Evolutionary conservation across 2,888 invertebrate species (phyloP), one percentile per base, ranked within the genome.

Genomic region (Dasysyrphus albostriatus): DNA sequence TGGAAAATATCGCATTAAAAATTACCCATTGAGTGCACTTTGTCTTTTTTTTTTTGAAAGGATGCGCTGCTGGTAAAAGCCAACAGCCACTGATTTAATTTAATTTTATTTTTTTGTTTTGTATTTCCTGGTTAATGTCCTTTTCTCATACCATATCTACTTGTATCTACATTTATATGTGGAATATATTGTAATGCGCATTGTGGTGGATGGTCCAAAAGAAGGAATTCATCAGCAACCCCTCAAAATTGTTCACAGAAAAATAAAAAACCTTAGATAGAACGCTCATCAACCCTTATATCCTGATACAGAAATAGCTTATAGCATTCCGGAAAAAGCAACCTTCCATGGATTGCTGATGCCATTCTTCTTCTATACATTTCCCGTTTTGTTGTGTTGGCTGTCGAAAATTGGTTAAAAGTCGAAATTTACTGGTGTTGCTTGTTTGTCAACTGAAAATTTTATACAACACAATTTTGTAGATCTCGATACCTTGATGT

Each of bases 371-470:
- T 78, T 16, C 65, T 56, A 3, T 42, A 32, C 65, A 56, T 81
- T 81, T 79, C 56, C 78, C 70, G 78, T 75, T 81, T 59, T 54
- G 47, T 54, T 54, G 7, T 54, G 29, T 54, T 29, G 3, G 7
- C 29, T n/a, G 29, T 49, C 29, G 16, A 70, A 75, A 83, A 83
- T 81, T 88, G 88, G 88, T 88, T 88, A 88, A 88, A 88, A 88
- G 89, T 89, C 89, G 88, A 84, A 88, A 82, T 82, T 88, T 82
- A 88, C 88, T 90, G 91, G 91, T 91, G 91, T 91, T 90, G 91
- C 91, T 91, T 92, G 91, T 92, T 92, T 92, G 91, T 91, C 91
- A 91, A 91, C 91, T 90, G 77, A 76, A 88, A 84, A 61, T 73
- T 63, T 72, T 61, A 70, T 56, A 80, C 75, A 67, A 67, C 59